Base-by-base conservation (phyloP, 2,888 invertebrate genomes). In the Macrosiphum euphorbiae region DNA sequence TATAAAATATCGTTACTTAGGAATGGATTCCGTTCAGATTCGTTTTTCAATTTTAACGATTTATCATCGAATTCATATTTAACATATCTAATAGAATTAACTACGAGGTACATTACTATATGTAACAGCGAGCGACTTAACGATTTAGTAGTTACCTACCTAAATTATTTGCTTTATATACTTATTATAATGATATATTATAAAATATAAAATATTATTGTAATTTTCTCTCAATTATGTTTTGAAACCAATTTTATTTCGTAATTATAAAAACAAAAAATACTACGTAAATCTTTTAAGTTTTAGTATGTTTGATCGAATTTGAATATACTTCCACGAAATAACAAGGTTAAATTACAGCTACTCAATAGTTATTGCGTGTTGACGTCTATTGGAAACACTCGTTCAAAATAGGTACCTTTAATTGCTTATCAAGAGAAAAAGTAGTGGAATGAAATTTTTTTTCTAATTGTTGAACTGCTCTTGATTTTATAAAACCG, bases 321-420 rank as follows among this genome's bases (percentile, higher is more conserved):
- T 78, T 35, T n/a, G 16, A 67, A 16, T 67, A n/a, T 67, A 67
- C 16, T 67, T n/a, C n/a, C 35, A 35, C 8, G 20, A 35, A 78
- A 35, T 78, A 78, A 35, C 35, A 20, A 78, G 78, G 78, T 78
- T 26, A 78, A n/a, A 78, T 35, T 13, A n/a, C 4, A 78, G 78
- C 20, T 78, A 67, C 35, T 78, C 35, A 78, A 78, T 78, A 78
- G n/a, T 78, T 78, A 78, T 78, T 78, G 78, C 78, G 78, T 78
- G 78, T 35, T 78, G 78, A 78, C 16, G 78, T 78, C 20, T 78
- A 78, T 78, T 35, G 78, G 35, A 78, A 78, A 78, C 16, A 35
- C 35, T 35, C 78, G 20, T 78, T 78, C 35, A 78, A 78, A 35
- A 35, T 55, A 55, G 55, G 55, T 78, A 7, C 35, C 20, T 78